These are phyloP conservation scores for Anniella stebbinsi DNA, from an alignment of 2,797 vertebrate species.

Conservation along the genomic window DNA sequence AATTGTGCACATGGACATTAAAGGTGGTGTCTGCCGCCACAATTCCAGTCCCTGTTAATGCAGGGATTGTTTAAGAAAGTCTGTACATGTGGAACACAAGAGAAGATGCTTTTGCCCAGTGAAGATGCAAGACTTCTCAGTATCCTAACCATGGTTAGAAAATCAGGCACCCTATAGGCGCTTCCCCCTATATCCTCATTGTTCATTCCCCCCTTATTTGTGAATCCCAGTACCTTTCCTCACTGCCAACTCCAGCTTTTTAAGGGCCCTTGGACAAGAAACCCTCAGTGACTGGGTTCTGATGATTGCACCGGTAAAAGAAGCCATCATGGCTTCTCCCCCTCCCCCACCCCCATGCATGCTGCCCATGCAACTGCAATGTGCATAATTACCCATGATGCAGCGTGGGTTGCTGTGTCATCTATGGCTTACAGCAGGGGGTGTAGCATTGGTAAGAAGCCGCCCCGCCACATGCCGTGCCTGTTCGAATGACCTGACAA, in stretches of 20 bases:
- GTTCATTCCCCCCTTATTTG: not conserved
- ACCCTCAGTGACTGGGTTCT: too few relatives aligned
- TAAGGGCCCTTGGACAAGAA: too few relatives aligned
- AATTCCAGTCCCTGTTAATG: not conserved
- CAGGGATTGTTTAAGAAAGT: not conserved
- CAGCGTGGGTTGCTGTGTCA: too few relatives aligned
- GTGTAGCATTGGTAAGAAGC: too few relatives aligned
- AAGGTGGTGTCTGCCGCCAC: not conserved
- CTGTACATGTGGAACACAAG: conserved; percentile 35
- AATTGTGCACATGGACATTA: not conserved
- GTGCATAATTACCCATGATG: too few relatives aligned
- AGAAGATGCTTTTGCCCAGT: not conserved
- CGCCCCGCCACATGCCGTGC: too few relatives aligned
- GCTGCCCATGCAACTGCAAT: too few relatives aligned
- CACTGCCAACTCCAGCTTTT: not conserved
- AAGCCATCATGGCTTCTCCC: too few relatives aligned
- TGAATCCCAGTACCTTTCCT: not conserved
- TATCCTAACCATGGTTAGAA: not conserved
- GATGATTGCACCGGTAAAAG: too few relatives aligned
- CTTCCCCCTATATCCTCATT: not conserved
- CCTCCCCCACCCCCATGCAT: too few relatives aligned
- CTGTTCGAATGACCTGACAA: too few relatives aligned
- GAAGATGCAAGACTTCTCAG: not conserved
- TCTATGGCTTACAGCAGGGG: too few relatives aligned
- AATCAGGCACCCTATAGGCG: not conserved